Evolutionary conservation across 2,113 vertebrate genomes (phyloP).

Genomic region (Peromyscus maniculatus): DNA sequence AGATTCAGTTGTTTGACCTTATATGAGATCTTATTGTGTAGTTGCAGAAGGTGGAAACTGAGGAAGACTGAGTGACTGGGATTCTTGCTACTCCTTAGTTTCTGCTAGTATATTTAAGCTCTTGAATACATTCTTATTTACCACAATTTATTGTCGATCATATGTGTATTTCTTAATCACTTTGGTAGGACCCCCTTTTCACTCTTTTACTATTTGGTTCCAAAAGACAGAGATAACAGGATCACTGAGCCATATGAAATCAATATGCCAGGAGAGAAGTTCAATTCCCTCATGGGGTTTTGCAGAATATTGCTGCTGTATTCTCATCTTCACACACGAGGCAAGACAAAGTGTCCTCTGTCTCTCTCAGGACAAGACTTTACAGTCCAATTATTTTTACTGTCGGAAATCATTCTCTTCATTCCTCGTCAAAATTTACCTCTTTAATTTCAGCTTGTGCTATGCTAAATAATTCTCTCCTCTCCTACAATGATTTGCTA

Average conservation of each 20-base stretch:
- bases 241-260: not conserved
- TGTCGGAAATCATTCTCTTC: constrained; percentile 54
- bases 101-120: not conserved
- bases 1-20: not conserved
- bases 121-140: not conserved
- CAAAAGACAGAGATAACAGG: constrained; percentile 34
- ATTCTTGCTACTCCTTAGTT: not conserved
- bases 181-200: not conserved
- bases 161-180: not conserved
- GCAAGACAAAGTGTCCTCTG: not conserved
- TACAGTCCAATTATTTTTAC: constrained; percentile 44
- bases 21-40: not conserved
- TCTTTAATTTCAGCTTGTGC: constrained; percentile 25
- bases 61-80: not conserved
- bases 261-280: constrained; percentile 26
- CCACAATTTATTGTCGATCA: not conserved
- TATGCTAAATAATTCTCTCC: constrained; percentile 36
- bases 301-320: not conserved
- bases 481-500: not conserved
- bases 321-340: not conserved
- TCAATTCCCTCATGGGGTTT: not conserved
- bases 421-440: constrained; percentile 42
- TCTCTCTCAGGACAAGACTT: constrained; percentile 45
- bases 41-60: not conserved
- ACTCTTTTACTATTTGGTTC: constrained; percentile 4